Percentiles rank a stretch among this genome's conserved stretches.
These are phyloP conservation scores for Pseudorhiza aurosa DNA, from an alignment of 30 jellyfish, hydroid and myxozoan genomes.

Conservation along the genomic window DNA sequence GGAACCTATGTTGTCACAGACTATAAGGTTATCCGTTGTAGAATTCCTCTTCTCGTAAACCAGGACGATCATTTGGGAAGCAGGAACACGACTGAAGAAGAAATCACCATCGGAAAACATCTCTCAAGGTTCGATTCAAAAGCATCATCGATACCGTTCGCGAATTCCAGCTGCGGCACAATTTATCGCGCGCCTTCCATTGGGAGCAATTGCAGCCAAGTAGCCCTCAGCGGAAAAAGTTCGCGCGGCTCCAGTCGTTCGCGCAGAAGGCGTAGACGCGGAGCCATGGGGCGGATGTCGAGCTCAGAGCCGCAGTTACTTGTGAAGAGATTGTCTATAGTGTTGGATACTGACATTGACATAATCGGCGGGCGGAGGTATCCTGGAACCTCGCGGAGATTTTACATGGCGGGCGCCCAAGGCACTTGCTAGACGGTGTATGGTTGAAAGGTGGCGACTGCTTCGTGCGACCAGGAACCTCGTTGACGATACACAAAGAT, in stretches of 20 bases:
- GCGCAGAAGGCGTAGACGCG: slow-evolving; percentile 58
- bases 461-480: not conserved
- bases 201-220: slow-evolving; percentile 68
- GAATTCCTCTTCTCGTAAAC: slow-evolving; percentile 18
- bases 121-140: slow-evolving; percentile 69
- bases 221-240: slow-evolving; percentile 36
- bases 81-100: slow-evolving; percentile 61
- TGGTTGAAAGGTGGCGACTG: not conserved
- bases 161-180: slow-evolving; percentile 80
- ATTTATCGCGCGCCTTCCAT: slow-evolving; percentile 75
- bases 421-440: slow-evolving; percentile 46
- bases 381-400: slow-evolving; percentile 67
- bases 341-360: slow-evolving; percentile 73
- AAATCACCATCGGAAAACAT: slow-evolving; percentile 54
- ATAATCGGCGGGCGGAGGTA: slow-evolving; percentile 59
- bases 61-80: slow-evolving; percentile 74
- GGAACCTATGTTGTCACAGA: too few species aligned
- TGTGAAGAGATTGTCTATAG: slow-evolving; percentile 66
- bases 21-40: slow-evolving; percentile 39
- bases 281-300: slow-evolving; percentile 72
- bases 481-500: not conserved
- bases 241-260: slow-evolving; percentile 60
- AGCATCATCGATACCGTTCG: slow-evolving; percentile 81
- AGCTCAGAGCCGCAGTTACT: slow-evolving; percentile 78
- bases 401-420: slow-evolving; percentile 62